Evolutionary conservation across 2,888 invertebrate species (phyloP), one percentile per base, ranked within the genome.

Genomic region (Cantharis flavilabris): DNA sequence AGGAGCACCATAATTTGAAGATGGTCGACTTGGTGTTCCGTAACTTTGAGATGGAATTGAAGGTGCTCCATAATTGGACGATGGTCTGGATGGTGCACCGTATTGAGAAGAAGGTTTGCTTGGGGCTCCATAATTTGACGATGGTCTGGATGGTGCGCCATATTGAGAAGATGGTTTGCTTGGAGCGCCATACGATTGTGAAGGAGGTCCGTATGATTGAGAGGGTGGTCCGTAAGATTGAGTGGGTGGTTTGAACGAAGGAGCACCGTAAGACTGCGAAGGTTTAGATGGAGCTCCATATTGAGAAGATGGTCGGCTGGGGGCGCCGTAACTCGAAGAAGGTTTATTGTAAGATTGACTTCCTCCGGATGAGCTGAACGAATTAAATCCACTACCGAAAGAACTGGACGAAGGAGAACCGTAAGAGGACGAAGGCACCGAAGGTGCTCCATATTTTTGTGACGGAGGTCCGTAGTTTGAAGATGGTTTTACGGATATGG

Each of bases 1-100:
- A 67, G 81, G 79, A 23, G 71, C 70, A 5, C 90, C 89, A 76
- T 90, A 90, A 64, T 87, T 88, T 70, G 87, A 88, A 1, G 89
- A 89, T 11, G 69, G 26, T 14, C 65, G 49, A 26, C 73, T 49
- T 7, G 49, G 49, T 49, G 49, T 49, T 69, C 71, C 75, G 23
- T 62, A 71, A 49, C 65, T 69, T 65, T 81, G 79, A 3, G 88
- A 88, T 10, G 88, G 87, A 9, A 26, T 26, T 26, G 26, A 26
- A 1, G 26, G 26, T 1, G 84, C 81, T 77, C 82, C 79, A 81
- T 70, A 49, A 82, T 81, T 71, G 79, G 80, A 33, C 81, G 81
- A 62, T 70, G 70, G 62, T 83, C 81, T n/a, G 23, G 16, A 20
- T 10, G 71, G 71, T 10, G 71, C 83, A 7, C 87, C 86, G 69